Evolutionary conservation across 2,797 vertebrate species (phyloP).

Genomic region (Catamblyrhynchus diadema): DNA sequence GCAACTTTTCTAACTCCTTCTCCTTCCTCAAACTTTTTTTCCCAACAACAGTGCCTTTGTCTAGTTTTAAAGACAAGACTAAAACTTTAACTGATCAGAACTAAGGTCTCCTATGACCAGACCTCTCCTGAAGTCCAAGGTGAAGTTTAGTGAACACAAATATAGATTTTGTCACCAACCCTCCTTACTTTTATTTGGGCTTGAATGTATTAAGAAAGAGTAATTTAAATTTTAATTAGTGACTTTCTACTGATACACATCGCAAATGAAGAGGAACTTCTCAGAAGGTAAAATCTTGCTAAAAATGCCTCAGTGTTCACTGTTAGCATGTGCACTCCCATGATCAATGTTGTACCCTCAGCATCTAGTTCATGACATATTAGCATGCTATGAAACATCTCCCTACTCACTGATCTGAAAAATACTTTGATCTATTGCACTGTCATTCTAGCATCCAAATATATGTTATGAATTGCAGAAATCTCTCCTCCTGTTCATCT

Average conservation of each 20-base stretch:
- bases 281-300: not conserved
- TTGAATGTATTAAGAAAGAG: not conserved
- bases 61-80: not conserved
- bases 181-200: not conserved
- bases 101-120: not conserved
- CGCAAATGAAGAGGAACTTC: not conserved
- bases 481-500: not conserved
- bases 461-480: not conserved
- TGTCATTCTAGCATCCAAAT: not conserved
- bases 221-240: not conserved
- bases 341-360: not conserved
- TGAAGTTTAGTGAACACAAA: not conserved
- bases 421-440: not conserved
- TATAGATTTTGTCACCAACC: not conserved
- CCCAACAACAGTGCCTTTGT: not conserved
- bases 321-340: not conserved
- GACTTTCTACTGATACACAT: not conserved
- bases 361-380: not conserved
- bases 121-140: not conserved
- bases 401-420: not conserved
- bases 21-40: not conserved
- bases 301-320: not conserved
- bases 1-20: not conserved
- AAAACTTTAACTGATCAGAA: not conserved
- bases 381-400: not conserved